Evolutionary conservation across 2,113 vertebrate species (phyloP), one percentile per base, ranked within the genome.

Genomic region (Epinephelus fuscoguttatus): DNA sequence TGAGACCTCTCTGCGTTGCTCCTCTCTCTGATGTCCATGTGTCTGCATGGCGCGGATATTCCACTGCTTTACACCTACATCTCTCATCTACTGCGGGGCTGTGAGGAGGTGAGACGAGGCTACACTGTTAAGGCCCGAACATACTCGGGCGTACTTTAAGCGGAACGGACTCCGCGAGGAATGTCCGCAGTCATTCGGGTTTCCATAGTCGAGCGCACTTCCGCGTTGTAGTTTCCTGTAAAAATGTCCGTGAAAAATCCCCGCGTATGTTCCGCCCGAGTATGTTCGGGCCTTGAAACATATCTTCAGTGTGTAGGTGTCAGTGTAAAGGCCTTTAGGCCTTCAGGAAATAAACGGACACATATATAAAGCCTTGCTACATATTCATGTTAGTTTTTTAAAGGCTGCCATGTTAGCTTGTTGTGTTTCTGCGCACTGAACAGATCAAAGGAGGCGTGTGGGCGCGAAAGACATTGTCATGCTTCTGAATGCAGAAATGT

Each of bases 11-110:
- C 2, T 23, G 33, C 27, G 0, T 2, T 6, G 0, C 17, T 19
- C n/a, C 10, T 17, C 40, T 23, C 21, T 30, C 13, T 1, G 7
- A 2, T 4, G 25, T 1, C 0, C 0, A 0, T 25, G 0, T 0
- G 7, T 25, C 2, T n/a, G 3, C 42, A 85, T 83, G 87, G 71
- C 72, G 42, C 18, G 4, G 13, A 13, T 15, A 2, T 0, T 49
- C 5, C 63, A 49, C 0, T 0, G 23, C 8, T 2, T 25, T 6
- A 17, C 1, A 0, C 3, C n/a, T 1, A 9, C 17, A 0, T 18
- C 0, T 0, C 3, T 3, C 1, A 2, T 5, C 3, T 9, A 33
- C 61, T 8, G 60, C 23, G 1, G 52, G 19, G 23, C 17, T 37
- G 47, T 42, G 63, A 0, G 27, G 8, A 86, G 87, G 84, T 86